phyloP scores from a whole-genome alignment of 1,140 invertebrate species.

The Oreohelix idahoensis region DNA sequence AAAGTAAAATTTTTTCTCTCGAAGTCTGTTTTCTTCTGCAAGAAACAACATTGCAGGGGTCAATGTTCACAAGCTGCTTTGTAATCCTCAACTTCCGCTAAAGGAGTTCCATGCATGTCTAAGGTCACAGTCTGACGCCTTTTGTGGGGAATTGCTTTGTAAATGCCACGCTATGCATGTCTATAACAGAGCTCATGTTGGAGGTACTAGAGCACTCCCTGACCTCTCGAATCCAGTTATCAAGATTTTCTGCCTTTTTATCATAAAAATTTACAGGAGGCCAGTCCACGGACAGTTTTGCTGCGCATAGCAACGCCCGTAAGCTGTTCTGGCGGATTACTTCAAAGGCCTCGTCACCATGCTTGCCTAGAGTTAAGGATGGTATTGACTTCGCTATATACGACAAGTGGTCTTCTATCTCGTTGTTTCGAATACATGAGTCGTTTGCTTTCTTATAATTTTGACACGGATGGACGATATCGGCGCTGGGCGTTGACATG shows the following conservation, averaged over 20 bases:
- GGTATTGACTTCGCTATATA: not conserved
- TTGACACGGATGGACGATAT: not conserved
- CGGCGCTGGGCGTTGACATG: not conserved
- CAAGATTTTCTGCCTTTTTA: not conserved
- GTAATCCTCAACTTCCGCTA: no score
- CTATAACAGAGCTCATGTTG: not conserved
- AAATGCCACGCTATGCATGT: not conserved
- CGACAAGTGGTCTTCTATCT: not conserved
- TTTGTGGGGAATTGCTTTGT: no score
- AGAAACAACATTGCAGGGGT: not conserved
- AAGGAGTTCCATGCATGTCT: no score
- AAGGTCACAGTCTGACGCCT: no score
- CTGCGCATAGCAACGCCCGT: not conserved
- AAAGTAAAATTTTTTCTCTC: no score
- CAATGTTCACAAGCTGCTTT: not conserved
- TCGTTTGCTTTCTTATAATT: not conserved
- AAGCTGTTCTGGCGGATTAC: conserved; percentile 2
- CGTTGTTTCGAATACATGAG: not conserved
- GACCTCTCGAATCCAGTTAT: not conserved
- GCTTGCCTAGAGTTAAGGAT: not conserved
- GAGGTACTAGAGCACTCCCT: not conserved
- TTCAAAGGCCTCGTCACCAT: conserved; percentile 7
- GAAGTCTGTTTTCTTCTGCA: not conserved
- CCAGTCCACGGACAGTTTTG: not conserved
- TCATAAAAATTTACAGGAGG: not conserved